Evolutionary conservation across 2,888 invertebrate species (phyloP), one percentile per base, ranked within the genome.

Genomic region (Melieria crassipennis): DNA sequence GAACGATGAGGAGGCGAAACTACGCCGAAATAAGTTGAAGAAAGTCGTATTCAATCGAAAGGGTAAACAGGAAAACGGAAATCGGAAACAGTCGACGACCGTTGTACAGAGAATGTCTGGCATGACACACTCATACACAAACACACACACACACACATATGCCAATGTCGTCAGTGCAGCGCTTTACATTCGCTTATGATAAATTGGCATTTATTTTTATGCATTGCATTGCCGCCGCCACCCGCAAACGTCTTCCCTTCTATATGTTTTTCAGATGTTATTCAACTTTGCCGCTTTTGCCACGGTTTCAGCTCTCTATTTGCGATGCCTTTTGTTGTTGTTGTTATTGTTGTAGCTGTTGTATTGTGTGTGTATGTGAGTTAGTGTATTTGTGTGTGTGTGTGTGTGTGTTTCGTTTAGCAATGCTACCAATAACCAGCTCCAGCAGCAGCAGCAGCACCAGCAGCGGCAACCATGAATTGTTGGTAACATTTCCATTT

Each of bases 11-110:
- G 1, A 7, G 52, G 13, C 5, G 13, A 52, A 9, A 30, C 30
- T 30, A 30, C 30, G 30, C 30, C 30, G 30, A 30, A 30, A 30
- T 30, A 30, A 30, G 30, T 3, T 30, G 30, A 30, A 30, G 30
- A 30, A 30, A 30, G 30, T 30, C 30, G 30, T 30, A 30, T 30
- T 58, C 42, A 58, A 11, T 9, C n/a, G 42, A 7, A 47, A 10
- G 13, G 16, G 81, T 79, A 82, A 82, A 82, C 82, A 82, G 82
- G 82, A 83, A 82, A 81, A 80, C 81, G 82, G 82, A 83, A 83
- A 82, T 81, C 82, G 82, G 81, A 83, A 80, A 81, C 79, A 78
- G 81, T 79, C 79, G 77, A 78, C 65, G 75, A 10, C 52, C 61
- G 7, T 67, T 11, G 50, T 43, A 69, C 10, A 65, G 7, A 30